Evolutionary conservation across 2,113 vertebrate genomes (phyloP).

Genomic region (Riparia riparia): DNA sequence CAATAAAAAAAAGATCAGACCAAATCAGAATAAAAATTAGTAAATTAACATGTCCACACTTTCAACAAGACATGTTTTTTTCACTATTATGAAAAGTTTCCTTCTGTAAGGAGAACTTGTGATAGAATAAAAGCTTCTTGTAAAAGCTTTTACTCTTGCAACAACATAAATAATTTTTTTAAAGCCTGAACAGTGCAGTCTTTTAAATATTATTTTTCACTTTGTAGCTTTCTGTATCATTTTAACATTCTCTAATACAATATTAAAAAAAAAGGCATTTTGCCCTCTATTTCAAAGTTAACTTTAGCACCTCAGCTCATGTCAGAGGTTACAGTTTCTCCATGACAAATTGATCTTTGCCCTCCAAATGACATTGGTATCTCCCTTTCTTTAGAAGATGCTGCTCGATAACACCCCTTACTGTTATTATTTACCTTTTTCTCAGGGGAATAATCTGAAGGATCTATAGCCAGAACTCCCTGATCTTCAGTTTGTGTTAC

Average conservation of each 20-base stretch:
- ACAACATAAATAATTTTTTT: not conserved
- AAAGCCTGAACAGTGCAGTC: not conserved
- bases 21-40: not conserved
- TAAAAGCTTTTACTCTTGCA: not conserved
- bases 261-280: not conserved
- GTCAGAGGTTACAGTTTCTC: rapidly evolving
- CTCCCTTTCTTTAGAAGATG: not conserved
- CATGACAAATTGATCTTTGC: not conserved
- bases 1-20: not conserved
- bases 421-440: not conserved
- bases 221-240: not conserved
- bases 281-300: not conserved
- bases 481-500: not conserved
- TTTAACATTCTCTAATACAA: not conserved
- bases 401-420: not conserved
- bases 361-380: not conserved
- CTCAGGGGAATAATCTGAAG: not conserved
- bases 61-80: not conserved
- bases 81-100: not conserved
- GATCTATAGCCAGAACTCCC: not conserved
- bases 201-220: not conserved
- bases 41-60: not conserved
- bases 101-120: not conserved
- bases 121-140: not conserved
- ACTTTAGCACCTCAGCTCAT: not conserved